Base-by-base conservation (phyloP, 2,888 invertebrate species). In the Odontothrips loti region DNA sequence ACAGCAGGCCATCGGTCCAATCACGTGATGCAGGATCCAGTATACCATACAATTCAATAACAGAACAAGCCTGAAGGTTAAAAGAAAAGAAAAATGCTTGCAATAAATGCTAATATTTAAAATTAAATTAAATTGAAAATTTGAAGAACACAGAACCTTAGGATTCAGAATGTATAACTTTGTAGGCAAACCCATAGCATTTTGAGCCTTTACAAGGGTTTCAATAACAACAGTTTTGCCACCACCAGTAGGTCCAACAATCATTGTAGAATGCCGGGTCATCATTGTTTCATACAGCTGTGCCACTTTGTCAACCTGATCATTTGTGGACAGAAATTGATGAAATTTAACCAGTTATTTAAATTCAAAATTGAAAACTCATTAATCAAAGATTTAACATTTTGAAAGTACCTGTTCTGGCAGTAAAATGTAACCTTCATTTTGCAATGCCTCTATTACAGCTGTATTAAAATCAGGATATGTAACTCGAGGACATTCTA, bases 241-340 rank as follows among this genome's bases (percentile, higher is more conserved):
- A 43, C 96, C 96, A 47, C 97, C 96, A 8, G 97, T 97, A 29
- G 96, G 96, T 0, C 97, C 97, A 4, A 97, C 95, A 83, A 97
- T 87, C 96, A 97, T 97, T 6, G 94, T 92, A 80, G 95, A 96
- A 88, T 97, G 96, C 63, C 96, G 91, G 0, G 95, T 96, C 94
- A 96, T 95, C 96, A 97, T 96, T 0, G 96, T 96, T 89, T 97
- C 96, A 86, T 96, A 96, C 87, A 97, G 86, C 87, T 97, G 97
- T 9, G 96, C 93, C 29, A 96, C 92, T 90, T 96, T 96, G 86
- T 95, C 95, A 82, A 95, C 91, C 94, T 95, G 85, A 9, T 84
- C 82, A 82, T 83, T 63, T 79, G 82, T 79, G 48, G 75, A 83
- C 81, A 81, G 82, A 47, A 43, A 15, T 8, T 48, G n/a, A 80